Evolutionary conservation across 2,797 vertebrate genomes (phyloP).

Genomic region (Microhierax caerulescens): DNA sequence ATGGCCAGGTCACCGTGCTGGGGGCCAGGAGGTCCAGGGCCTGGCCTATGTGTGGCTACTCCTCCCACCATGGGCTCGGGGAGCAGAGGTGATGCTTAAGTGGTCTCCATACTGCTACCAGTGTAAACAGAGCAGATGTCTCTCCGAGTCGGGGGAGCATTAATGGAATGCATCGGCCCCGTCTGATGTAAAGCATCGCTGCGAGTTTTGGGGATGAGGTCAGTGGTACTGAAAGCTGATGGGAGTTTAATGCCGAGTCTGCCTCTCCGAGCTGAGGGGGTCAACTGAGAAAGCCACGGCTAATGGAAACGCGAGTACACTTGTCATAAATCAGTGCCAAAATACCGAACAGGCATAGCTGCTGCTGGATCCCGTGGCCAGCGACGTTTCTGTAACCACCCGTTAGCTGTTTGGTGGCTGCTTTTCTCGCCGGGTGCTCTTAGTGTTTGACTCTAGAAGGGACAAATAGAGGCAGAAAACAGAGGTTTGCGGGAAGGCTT

Average conservation of each 20-base stretch:
- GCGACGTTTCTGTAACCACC: background rate
- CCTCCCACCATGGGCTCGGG: fast-evolving
- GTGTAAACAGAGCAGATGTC: slow-evolving; percentile 37
- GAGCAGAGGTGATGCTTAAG: slow-evolving; percentile 39
- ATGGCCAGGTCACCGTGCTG: background rate
- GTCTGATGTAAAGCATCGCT: slow-evolving; percentile 8
- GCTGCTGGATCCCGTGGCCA: background rate
- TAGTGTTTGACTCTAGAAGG: background rate
- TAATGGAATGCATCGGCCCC: background rate
- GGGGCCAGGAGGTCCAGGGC: background rate
- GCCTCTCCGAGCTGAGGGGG: background rate
- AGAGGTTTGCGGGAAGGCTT: background rate
- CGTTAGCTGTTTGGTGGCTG: background rate
- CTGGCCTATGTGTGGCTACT: fast-evolving
- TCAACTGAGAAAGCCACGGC: slow-evolving; percentile 13
- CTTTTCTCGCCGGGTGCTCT: background rate
- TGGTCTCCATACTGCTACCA: background rate
- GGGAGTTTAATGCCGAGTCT: slow-evolving; percentile 10
- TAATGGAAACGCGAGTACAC: slow-evolving; percentile 1
- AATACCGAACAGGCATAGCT: background rate
- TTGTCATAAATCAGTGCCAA: slow-evolving; percentile 36
- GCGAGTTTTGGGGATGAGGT: slow-evolving; percentile 49
- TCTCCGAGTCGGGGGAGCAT: background rate
- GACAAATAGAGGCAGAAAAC: background rate
- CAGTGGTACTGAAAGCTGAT: slow-evolving; percentile 4